Base-by-base conservation (phyloP, 2,888 invertebrate species). In the Lycia hirtaria region DNA sequence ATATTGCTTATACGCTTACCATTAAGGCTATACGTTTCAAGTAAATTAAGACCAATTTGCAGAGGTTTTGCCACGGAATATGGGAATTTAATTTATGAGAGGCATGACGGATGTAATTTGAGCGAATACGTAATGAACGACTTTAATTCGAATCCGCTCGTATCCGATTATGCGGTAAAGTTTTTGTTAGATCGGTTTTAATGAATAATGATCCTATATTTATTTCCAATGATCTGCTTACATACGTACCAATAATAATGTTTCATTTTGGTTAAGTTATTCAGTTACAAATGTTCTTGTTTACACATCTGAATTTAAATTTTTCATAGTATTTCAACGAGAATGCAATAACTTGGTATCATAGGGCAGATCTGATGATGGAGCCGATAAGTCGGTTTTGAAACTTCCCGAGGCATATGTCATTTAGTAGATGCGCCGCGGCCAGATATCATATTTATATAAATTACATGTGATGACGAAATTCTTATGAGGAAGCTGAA, bases 1-100 rank as follows among this genome's bases (percentile, higher is more conserved):
- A 87, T 87, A 88, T 87, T 87, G 83, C 84, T 87, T 84, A 86
- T 81, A 85, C 74, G 78, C 81, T 88, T 80, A 87, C 78, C 80
- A 87, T 88, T 86, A 87, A 79, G 77, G 81, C 78, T 82, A 84
- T 87, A 88, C 81, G 78, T 88, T 87, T 85, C 82, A 73, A 81
- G 83, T 83, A 82, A 88, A 89, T 91, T 88, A 88, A 88, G 83
- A 86, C 79, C 87, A 88, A 88, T 89, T 90, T 88, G 87, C 80
- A 78, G 77, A 83, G 87, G 85, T 86, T 88, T 86, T 84, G 80
- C 80, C 72, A 68, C 75, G 75, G 82, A 81, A 84, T 83, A 87
- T 83, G 85, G 76, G 81, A 87, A 86, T 87, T 87, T 81, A 86
- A 88, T 88, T 84, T 83, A 83, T 77, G 78, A 80, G 80, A 76